Percentiles rank a stretch among this genome's conserved stretches.
Conservation (phyloP, 2,888 invertebrate genomes). For the Electrophaes corylata region DNA sequence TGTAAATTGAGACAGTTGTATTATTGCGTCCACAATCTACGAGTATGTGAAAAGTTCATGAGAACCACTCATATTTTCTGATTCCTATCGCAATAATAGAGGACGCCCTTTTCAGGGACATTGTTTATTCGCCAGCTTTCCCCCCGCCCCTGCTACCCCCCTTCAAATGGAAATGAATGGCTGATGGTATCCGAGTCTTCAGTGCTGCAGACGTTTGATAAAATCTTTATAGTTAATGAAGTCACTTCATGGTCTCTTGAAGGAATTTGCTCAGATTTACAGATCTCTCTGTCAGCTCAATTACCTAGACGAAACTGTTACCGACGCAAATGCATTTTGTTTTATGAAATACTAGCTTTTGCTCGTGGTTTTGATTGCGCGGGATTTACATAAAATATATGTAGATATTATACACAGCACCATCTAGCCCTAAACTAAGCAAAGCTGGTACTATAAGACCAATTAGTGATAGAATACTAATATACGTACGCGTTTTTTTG, state of each 20-base stretch:
- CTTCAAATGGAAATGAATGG: slow-evolving; percentile 34
- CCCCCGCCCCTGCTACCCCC: slow-evolving; percentile 16
- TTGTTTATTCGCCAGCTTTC: slow-evolving; percentile 29
- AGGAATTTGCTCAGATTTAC: not conserved
- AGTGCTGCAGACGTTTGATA: slow-evolving; percentile 20
- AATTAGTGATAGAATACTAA: too few relatives aligned
- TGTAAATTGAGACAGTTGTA: not conserved
- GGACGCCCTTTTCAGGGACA: slow-evolving; percentile 22
- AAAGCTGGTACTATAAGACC: too few relatives aligned
- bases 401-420: too few relatives aligned
- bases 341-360: too few relatives aligned
- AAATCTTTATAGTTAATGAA: slow-evolving; percentile 8
- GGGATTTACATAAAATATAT: too few relatives aligned
- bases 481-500: too few relatives aligned
- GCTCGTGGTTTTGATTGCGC: too few relatives aligned
- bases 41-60: slow-evolving; percentile 14
- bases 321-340: too few relatives aligned
- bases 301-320: too few relatives aligned
- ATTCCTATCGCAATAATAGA: slow-evolving; percentile 27
- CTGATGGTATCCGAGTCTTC: slow-evolving; percentile 9
- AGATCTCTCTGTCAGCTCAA: not conserved
- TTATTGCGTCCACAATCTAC: slow-evolving; percentile 5
- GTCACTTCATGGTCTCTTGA: not conserved
- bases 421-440: too few relatives aligned
- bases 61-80: slow-evolving; percentile 27